Base-by-base conservation (phyloP, 37 sponge, comb jelly and placozoan genomes). In the Dysidea cf. avara region DNA sequence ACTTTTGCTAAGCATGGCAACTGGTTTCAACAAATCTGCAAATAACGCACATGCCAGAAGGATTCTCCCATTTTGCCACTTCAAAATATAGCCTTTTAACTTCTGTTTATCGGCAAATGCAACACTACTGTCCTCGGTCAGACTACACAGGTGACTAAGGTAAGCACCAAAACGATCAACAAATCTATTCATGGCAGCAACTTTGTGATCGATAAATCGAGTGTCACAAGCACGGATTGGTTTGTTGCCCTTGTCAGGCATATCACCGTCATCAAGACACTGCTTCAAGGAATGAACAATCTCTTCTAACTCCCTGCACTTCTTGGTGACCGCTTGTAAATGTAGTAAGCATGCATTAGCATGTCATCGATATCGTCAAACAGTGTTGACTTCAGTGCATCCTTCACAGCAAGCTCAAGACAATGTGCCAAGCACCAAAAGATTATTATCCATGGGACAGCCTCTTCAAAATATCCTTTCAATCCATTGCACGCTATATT, bases 201-300 rank as follows among this genome's bases (percentile, higher is more conserved):
- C 87, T 38, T 87, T 87, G 72, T 87, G 87, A 3, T 50, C 54
- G 16, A 87, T 40, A 54, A 87, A 87, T 1, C 76, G 56, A 25
- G 77, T 81, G 39, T 64, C 72, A 61, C 81, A 71, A 24, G 81
- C 72, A 48, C 81, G 35, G 25, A 80, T 17, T 21, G 81, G 81
- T 16, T 62, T 21, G 32, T 55, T 69, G 17, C 79, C 61, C 22
- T 9, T 29, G 7, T 21, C 28, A 65, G 78, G 78, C 66, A 76
- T 66, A 24, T 76, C 78, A 21, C 21, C 30, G 18, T 20, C 29
- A 26, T 69, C 50, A 49, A 55, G 31, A 61, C 79, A 78, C 34
- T 32, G 34, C 46, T 37, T 69, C 31, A 78, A 61, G 34, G 34
- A 36, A 34, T 20, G 37, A 14, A 66, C 58, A 9, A 77, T 55